Base-by-base conservation (phyloP, 1,140 invertebrate species). In the Brachionus angularis region DNA sequence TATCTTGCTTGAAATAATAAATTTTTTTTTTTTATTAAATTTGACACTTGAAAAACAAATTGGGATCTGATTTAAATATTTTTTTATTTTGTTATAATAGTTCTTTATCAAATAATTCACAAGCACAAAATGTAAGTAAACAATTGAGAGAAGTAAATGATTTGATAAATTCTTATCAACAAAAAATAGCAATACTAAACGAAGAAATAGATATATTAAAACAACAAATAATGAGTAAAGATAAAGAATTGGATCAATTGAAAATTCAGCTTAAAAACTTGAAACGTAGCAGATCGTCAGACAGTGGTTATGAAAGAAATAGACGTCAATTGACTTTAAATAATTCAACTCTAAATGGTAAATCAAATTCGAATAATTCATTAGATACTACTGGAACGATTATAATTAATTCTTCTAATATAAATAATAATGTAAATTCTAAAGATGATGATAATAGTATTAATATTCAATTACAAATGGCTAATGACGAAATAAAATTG, bases 111-210 rank as follows among this genome's bases (percentile, higher is more conserved):
- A 50, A 47, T 31, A 50, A 21, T 67, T 47, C 42, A 25, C 62
- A 67, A 47, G 29, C 39, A 25, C 44, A 67, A 21, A 27, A 44
- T 47, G 62, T 67, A 18, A 67, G 42, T 42, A 25, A 27, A 14
- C 42, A 67, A 50, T 23, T 67, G 31, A 46, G 62, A 47, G 62
- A 67, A 67, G 62, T 70, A 27, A 50, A 50, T 18, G 67, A 70
- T 52, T 42, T 70, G 36, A 50, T 70, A 34, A 70, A 70, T 70
- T 50, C 67, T 52, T 70, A 70, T 70, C 67, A 70, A 42, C 67
- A 70, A 70, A 70, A 70, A 53, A 70, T 70, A 39, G 33, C 50
- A 2, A 21, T 70, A 21, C 42, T 70, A 44, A 70, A 70, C 27
- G 67, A 70, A 50, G 67, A 70, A 52, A 52, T 53, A 27, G 42